phyloP scores from a whole-genome alignment of 2,888 invertebrate species.

The Muscina levida region DNA sequence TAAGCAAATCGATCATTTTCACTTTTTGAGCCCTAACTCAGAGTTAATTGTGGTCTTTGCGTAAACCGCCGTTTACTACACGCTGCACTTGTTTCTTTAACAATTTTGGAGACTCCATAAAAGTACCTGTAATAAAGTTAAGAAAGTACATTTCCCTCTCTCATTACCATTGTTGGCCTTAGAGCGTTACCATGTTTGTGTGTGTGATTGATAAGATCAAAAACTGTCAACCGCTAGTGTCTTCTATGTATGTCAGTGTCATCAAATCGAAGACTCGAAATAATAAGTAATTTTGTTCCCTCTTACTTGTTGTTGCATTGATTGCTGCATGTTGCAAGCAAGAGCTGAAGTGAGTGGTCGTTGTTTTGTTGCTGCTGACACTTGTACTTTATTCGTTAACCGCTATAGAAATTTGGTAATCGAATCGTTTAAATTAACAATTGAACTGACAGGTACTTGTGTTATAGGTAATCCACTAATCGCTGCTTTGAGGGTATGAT shows the following conservation, averaged over 20 bases:
- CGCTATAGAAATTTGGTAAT: constrained; percentile 31
- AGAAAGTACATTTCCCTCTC: constrained; percentile 33
- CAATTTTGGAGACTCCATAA: not conserved
- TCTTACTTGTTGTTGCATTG: constrained; percentile 19
- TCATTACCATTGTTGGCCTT: not conserved
- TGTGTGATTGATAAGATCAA: constrained; percentile 46
- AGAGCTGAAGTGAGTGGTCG: too few relatives aligned
- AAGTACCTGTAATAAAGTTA: not conserved
- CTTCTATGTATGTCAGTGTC: constrained; percentile 51
- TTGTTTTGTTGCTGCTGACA: constrained; percentile 35
- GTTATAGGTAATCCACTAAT: constrained; percentile 50
- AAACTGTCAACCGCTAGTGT: constrained; percentile 24
- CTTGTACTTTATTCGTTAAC: constrained; percentile 45
- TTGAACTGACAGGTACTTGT: constrained; percentile 55
- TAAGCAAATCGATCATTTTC: constrained; percentile 12
- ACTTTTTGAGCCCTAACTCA: constrained; percentile 5
- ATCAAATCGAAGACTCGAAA: constrained; percentile 27
- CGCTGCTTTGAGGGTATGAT: not conserved
- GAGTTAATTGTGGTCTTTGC: constrained; percentile 32
- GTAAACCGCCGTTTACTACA: not conserved
- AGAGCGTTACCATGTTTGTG: not conserved
- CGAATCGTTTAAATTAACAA: constrained; percentile 52
- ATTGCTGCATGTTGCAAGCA: constrained; percentile 12
- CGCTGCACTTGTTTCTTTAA: constrained; percentile 29
- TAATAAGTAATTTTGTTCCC: constrained; percentile 1